Evolutionary conservation across 2,113 vertebrate genomes (phyloP), one percentile per base, ranked within the genome.

Genomic region (Sinocyclocheilus maitianheensis): DNA sequence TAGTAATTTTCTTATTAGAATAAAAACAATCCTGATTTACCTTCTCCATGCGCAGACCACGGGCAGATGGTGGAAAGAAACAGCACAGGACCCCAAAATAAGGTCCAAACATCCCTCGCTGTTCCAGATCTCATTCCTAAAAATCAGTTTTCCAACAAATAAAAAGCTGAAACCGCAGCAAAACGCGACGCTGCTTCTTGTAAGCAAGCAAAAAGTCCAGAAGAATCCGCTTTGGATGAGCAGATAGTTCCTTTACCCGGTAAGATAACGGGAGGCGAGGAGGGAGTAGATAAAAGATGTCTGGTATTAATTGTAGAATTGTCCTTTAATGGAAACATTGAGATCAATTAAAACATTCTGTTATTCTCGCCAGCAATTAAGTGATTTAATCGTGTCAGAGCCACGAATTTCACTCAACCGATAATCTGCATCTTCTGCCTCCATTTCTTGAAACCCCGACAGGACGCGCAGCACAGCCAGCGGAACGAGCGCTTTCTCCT

Each of bases 121-220:
- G 92, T 93, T 90, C 93, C 94, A 93, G 95, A 90, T 95, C 95
- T 96, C 96, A 96, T 96, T 96, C 96, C 96, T 96, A 91, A 94
- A 93, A 94, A 94, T 93, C 87, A 86, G 87, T 89, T 89, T 90
- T 51, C 88, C 88, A 79, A 90, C 85, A 83, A 93, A 93, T 91
- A 90, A 89, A 86, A 60, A 65, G 30, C 43, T 48, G 53, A 71
- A 75, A 65, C 30, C 51, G 53, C 9, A 81, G 67, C 2, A 74
- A 84, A 87, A 77, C 13, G 76, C 13, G 48, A 24, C 34, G 55
- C 11, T 62, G n/a, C 58, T 63, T 80, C 30, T 62, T 37, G 22
- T 16, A 63, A 16, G 30, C 76, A 20, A 26, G 3, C 18, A 18
- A 58, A 81, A 24, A 87, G 37, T 74, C 69, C 34, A 53, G 79